Conservation (phyloP, 2,888 invertebrate genomes). For the Thymelicus sylvestris region DNA sequence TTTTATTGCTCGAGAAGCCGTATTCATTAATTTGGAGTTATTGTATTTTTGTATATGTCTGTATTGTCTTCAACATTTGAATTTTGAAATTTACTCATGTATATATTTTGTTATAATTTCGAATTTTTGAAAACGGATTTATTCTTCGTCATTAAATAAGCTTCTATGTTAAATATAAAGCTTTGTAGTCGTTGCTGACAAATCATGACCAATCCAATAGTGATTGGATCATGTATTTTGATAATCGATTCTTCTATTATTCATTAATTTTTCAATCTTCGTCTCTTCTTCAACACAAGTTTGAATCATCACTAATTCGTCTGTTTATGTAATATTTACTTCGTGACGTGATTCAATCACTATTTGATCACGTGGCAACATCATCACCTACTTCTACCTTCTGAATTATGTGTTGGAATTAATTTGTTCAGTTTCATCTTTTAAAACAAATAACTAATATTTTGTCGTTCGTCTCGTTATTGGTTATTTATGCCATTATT, state of each 20-base stretch:
- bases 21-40: slow-evolving; percentile 48
- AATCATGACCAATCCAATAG: slow-evolving; percentile 51
- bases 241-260: slow-evolving; percentile 14
- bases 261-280: background rate
- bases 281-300: slow-evolving; percentile 17
- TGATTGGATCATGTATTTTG: slow-evolving; percentile 47
- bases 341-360: slow-evolving; percentile 37
- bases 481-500: no score
- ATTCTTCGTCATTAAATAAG: slow-evolving; percentile 33
- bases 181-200: slow-evolving; percentile 40
- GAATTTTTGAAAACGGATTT: slow-evolving; percentile 46
- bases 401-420: background rate
- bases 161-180: slow-evolving; percentile 35
- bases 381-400: slow-evolving; percentile 36
- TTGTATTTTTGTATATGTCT: slow-evolving; percentile 31
- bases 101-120: slow-evolving; percentile 40
- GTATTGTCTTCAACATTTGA: slow-evolving; percentile 28
- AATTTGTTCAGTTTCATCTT: background rate
- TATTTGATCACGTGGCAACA: slow-evolving; percentile 43
- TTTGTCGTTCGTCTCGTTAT: background rate
- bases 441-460: background rate
- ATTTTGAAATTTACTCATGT: slow-evolving; percentile 30
- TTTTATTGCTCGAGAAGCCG: slow-evolving; percentile 42
- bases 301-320: slow-evolving; percentile 2
- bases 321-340: background rate